These are phyloP conservation scores for Drosophila paucipuncta DNA, from an alignment of 2,888 invertebrate genomes.

Conservation along the genomic window DNA sequence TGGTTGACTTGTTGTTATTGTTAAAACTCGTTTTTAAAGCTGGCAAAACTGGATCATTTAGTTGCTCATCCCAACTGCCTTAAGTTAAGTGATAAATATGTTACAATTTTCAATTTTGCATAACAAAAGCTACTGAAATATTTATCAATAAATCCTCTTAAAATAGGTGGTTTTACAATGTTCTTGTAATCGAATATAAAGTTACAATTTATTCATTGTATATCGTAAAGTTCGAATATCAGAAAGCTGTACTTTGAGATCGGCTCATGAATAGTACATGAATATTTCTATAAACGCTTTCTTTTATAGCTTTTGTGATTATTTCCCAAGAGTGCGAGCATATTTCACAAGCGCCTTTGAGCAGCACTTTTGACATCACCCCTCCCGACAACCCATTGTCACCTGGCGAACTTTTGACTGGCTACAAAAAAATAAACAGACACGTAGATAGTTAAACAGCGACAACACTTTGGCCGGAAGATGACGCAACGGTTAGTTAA, in stretches of 20 bases:
- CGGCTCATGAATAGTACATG: not conserved
- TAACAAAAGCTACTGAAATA: not conserved
- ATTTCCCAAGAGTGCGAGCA: not conserved
- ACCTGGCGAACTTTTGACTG: constrained; percentile 6
- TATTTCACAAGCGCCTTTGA: constrained; percentile 17
- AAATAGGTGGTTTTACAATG: not conserved
- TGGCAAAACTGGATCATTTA: not conserved
- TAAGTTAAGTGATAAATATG: not conserved
- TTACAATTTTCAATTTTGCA: not conserved
- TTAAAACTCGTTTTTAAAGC: not conserved
- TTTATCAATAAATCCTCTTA: not conserved
- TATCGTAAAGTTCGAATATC: not conserved
- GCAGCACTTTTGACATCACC: constrained; percentile 6
- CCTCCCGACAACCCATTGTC: constrained; percentile 9
- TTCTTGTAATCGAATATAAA: not conserved
- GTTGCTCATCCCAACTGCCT: not conserved
- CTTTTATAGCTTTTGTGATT: not conserved
- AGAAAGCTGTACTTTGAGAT: not conserved
- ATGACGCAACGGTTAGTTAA: constrained; percentile 10
- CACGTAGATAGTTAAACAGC: constrained; percentile 14
- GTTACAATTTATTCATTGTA: not conserved
- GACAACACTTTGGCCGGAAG: constrained; percentile 2
- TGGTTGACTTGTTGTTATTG: not conserved
- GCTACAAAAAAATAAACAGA: constrained; percentile 8
- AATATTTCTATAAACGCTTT: not conserved